Base-by-base conservation (phyloP, 2,888 invertebrate species). In the Idaea dimidiata region DNA sequence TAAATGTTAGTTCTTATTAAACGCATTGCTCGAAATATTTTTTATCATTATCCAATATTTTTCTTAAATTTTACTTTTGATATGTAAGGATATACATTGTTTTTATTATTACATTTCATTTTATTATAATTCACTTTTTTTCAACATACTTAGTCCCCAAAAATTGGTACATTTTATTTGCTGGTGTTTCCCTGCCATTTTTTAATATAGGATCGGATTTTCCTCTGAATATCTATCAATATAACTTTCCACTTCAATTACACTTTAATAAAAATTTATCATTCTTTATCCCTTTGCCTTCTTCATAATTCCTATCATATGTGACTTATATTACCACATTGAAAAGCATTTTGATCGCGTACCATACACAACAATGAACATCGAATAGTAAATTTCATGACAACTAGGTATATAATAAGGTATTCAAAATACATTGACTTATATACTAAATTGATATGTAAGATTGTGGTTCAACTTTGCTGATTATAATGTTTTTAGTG, bases 391-490 rank as follows among this genome's bases (percentile, higher is more conserved):
- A 63, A 60, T 60, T 24, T 24, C 24, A 68, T 58, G 62, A 76
- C 80, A 86, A 81, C 82, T 24, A 24, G 80, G 65, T 74, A 67
- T 77, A 73, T 76, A 76, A 70, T 70, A 77, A 74, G 72, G 78
- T 78, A 77, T 70, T 56, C 18, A 18, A 56, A 61, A 72, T 77
- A 73, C 63, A 71, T 67, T 72, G 72, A 69, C 81, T 84, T 85
- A 86, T 66, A 62, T 59, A 62, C 79, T 84, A 83, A 64, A 66
- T 81, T 90, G 89, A 89, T 91, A 91, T 89, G 89, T 84, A 82
- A 80, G 73, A 73, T 75, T 69, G 70, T 82, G 82, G 72, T 72
- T 64, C 68, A 68, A 61, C 31, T 66, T 66, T 62, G 24, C 24
- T 65, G 8, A 58, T 43, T 17, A 59, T 60, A 57, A 60, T 43